Conservation (phyloP, 2,888 invertebrate species). For the Uloborus plumipes region DNA sequence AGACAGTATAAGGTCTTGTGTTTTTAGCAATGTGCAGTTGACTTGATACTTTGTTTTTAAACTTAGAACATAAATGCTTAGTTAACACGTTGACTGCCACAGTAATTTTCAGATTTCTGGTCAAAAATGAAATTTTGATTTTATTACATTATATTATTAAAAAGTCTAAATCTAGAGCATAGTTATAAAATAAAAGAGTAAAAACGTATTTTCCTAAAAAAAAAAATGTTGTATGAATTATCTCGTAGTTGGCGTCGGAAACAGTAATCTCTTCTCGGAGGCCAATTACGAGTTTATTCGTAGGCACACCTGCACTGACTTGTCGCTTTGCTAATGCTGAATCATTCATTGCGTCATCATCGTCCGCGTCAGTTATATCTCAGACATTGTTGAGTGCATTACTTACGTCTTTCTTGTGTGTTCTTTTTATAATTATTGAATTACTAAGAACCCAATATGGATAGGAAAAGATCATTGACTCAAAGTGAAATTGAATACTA, state of each 20-base stretch:
- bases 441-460: constrained; percentile 20
- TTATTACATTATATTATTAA: too few relatives aligned
- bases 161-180: too few relatives aligned
- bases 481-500: constrained; percentile 17
- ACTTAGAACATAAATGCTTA: too few relatives aligned
- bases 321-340: neutral
- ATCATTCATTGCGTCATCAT: neutral
- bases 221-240: neutral
- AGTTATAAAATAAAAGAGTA: too few relatives aligned
- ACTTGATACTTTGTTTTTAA: too few relatives aligned
- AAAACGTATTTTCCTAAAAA: neutral
- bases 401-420: neutral
- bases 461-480: constrained; percentile 21
- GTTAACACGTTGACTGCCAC: too few relatives aligned
- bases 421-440: neutral
- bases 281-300: constrained; percentile 2
- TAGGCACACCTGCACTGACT: too few relatives aligned
- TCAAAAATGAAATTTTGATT: too few relatives aligned
- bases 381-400: neutral
- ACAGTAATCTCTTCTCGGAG: constrained; percentile 1
- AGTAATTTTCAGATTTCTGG: too few relatives aligned
- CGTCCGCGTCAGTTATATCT: neutral
- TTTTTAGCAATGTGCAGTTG: too few relatives aligned
- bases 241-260: constrained; percentile 1
- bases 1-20: too few relatives aligned